Percentiles rank a stretch among this genome's conserved stretches.
phyloP scores from a whole-genome alignment of 2,113 vertebrate genomes.

The Mustelus asterias region DNA sequence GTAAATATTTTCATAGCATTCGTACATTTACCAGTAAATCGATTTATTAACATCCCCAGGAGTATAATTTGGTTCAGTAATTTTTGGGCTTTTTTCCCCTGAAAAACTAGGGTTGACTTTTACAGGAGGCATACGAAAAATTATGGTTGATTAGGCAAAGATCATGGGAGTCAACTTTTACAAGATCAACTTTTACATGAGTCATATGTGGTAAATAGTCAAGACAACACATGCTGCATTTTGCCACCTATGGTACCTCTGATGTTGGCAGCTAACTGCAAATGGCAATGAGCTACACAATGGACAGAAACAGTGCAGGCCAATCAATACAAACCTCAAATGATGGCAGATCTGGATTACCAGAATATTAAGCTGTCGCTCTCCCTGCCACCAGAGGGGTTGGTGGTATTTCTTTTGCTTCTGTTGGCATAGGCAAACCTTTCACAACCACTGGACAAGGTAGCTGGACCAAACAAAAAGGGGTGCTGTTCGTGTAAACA shows the following conservation, averaged over 20 bases:
- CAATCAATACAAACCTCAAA: background rate
- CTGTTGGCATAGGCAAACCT: background rate
- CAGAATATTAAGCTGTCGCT: background rate
- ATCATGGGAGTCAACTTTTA: background rate
- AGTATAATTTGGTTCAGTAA: background rate
- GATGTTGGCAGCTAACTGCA: background rate
- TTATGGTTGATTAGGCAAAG: background rate
- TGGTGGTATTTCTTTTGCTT: background rate
- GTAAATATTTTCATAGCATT: background rate
- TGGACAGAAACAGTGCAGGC: background rate
- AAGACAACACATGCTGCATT: background rate
- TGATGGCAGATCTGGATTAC: background rate
- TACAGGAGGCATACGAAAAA: background rate
- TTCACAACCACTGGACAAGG: background rate
- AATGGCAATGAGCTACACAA: background rate
- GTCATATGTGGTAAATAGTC: background rate
- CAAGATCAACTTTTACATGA: background rate
- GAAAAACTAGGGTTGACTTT: background rate
- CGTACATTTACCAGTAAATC: background rate
- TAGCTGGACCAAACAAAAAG: background rate
- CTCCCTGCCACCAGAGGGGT: background rate
- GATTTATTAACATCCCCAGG: background rate
- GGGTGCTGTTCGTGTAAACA: background rate
- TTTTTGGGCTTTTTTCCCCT: background rate
- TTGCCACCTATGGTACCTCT: background rate